Evolutionary conservation across 2,888 invertebrate genomes (phyloP).

Genomic region (Dicyrtoma fusca): DNA sequence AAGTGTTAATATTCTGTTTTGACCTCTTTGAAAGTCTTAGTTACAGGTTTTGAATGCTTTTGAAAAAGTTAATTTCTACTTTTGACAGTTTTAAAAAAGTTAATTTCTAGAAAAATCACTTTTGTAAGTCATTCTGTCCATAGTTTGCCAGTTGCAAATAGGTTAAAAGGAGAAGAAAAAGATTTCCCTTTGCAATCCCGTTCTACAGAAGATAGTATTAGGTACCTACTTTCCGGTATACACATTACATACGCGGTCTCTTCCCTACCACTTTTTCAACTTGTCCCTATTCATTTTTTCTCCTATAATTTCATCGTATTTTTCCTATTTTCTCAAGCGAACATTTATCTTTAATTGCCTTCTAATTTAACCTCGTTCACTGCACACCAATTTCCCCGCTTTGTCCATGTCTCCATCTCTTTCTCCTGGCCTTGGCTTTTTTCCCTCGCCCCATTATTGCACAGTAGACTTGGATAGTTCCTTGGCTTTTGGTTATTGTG

Average conservation of each 20-base stretch:
- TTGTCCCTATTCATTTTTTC: conserved; percentile 15
- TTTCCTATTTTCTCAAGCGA: conserved; percentile 3
- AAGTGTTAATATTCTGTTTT: too few species aligned
- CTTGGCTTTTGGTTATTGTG: neutral
- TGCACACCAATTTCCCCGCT: neutral
- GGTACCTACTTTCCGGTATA: too few species aligned
- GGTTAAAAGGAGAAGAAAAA: too few species aligned
- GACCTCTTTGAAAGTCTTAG: too few species aligned
- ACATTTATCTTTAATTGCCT: conserved; percentile 17
- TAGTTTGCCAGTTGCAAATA: too few species aligned
- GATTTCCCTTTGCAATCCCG: neutral
- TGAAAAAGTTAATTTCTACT: too few species aligned
- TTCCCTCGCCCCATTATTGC: neutral
- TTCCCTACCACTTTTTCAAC: conserved; percentile 9
- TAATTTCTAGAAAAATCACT: too few species aligned
- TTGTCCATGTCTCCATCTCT: neutral
- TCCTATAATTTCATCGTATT: conserved; percentile 11
- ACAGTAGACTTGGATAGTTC: neutral
- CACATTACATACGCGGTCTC: too few species aligned
- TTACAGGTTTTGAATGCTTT: too few species aligned
- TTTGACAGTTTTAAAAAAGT: too few species aligned
- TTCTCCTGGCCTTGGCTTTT: neutral
- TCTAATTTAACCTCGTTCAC: conserved; percentile 1
- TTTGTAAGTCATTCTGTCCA: too few species aligned
- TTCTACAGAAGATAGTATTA: too few species aligned